Conservation (phyloP, 2,797 vertebrate species). For the Phataginus tetradactyla region DNA sequence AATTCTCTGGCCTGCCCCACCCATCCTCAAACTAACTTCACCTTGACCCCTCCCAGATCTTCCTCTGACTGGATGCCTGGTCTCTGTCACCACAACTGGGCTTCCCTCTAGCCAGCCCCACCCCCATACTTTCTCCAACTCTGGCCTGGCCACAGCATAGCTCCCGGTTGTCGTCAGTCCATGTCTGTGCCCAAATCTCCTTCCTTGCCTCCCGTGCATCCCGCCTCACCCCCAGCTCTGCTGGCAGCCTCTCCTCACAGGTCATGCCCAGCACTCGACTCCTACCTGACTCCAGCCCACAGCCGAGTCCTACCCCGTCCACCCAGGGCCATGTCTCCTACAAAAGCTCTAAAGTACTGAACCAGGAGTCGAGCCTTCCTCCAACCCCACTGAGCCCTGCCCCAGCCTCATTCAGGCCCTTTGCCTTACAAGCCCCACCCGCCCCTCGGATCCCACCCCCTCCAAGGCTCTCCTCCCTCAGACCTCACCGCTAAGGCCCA, state of each 20-base stretch:
- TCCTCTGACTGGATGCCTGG: neutral
- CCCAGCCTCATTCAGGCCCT: neutral
- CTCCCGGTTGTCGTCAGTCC: neutral
- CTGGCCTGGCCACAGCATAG: neutral
- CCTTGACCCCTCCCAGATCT: neutral
- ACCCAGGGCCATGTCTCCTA: neutral
- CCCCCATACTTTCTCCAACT: fast-evolving
- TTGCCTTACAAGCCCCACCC: neutral
- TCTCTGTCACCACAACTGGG: neutral
- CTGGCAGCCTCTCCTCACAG: neutral
- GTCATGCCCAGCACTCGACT: neutral
- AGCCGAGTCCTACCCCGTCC: too few relatives aligned
- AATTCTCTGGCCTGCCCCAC: neutral
- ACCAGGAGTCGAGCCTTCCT: neutral
- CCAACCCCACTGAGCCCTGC: neutral
- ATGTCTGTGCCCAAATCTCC: neutral
- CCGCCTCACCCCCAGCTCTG: neutral
- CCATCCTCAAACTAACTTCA: neutral
- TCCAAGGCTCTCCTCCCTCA: neutral
- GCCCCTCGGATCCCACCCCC: neutral
- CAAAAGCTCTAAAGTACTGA: neutral
- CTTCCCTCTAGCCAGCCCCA: neutral
- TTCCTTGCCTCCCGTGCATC: neutral
- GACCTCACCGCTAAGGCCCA: neutral
- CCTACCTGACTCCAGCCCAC: neutral